Evolutionary conservation across 2,888 invertebrate genomes (phyloP), one percentile per base, ranked within the genome.

Genomic region (Pristionchus mayeri): DNA sequence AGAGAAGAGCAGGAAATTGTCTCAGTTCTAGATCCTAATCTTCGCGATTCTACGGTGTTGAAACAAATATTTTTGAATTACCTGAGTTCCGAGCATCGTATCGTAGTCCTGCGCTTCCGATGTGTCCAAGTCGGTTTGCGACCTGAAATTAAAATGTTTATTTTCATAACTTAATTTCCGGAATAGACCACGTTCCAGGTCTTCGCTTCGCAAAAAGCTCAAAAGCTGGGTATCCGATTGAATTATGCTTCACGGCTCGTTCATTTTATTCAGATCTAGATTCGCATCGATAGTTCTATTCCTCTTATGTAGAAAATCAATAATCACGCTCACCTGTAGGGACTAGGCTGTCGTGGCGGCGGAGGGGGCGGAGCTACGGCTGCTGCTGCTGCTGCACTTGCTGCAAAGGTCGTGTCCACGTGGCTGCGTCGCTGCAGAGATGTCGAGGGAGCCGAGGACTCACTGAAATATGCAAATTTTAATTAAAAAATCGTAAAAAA

Each of bases 31-130:
- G n/a, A n/a, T n/a, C n/a, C n/a, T n/a, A n/a, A n/a, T n/a, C n/a
- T n/a, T n/a, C n/a, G n/a, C n/a, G n/a, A n/a, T n/a, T n/a, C n/a
- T n/a, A n/a, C n/a, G n/a, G 44, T 44, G 21, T 50, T 50, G 27
- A 50, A 24, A 24, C 21, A 44, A 44, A 75, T n/a, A n/a, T n/a
- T n/a, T n/a, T n/a, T 78, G 21, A 40, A 18, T 48, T 7, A 78
- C 76, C 76, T 78, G 76, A 1, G 76, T 78, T 6, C 76, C 76
- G 11, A 78, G 50, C 76, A 78, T 78, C 0, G 76, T 9, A 40
- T 78, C 76, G 76, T 78, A 78, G 7, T 78, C 76, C n/a, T 50
- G 48, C 2, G 76, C 34, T 2, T 78, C 76, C 7, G 50, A 50
- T 4, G 50, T n/a, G 50, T 78, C 76, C 76, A 78, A 78, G 34